A percentile compares a stretch with the other conserved stretches of the same genome.
Conservation (phyloP, 2,797 vertebrate species). For the Hypotaenidia philippensis region DNA sequence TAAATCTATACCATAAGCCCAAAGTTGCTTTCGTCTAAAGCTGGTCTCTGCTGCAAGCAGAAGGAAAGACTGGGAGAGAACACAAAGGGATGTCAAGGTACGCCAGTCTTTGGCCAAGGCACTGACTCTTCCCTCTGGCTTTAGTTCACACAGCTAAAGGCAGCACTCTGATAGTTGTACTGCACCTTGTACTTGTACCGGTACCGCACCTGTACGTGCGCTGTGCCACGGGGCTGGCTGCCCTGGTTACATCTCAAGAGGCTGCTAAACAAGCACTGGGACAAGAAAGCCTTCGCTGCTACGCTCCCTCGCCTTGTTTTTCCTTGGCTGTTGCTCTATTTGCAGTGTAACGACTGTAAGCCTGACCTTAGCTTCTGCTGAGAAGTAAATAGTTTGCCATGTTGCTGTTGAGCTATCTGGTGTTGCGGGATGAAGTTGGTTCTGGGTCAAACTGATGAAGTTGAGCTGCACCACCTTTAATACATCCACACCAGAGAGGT, state of each 20-base stretch:
- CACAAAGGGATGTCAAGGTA: neutral
- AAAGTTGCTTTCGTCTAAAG: neutral
- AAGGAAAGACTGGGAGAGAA: neutral
- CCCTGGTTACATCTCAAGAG: neutral
- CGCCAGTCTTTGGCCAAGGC: fast-evolving
- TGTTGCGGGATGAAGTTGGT: neutral
- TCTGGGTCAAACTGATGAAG: neutral
- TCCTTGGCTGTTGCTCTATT: neutral
- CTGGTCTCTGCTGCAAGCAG: neutral
- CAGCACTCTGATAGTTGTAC: neutral
- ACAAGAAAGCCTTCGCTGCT: neutral
- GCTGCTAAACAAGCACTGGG: neutral
- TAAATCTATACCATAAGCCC: neutral
- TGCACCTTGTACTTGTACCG: neutral
- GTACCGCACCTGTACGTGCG: neutral
- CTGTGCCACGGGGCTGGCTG: neutral
- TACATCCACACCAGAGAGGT: neutral
- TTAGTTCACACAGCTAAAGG: neutral
- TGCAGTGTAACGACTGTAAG: neutral
- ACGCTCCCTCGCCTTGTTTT: neutral
- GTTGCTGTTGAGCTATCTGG: neutral
- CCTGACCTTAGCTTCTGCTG: neutral
- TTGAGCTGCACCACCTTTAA: neutral
- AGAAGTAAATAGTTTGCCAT: conserved; percentile 35
- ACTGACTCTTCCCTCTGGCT: neutral